Percentiles rank a stretch among this genome's conserved stretches.
phyloP scores from a whole-genome alignment of 2,797 vertebrate species.

The Zenarchopterus dispar region DNA sequence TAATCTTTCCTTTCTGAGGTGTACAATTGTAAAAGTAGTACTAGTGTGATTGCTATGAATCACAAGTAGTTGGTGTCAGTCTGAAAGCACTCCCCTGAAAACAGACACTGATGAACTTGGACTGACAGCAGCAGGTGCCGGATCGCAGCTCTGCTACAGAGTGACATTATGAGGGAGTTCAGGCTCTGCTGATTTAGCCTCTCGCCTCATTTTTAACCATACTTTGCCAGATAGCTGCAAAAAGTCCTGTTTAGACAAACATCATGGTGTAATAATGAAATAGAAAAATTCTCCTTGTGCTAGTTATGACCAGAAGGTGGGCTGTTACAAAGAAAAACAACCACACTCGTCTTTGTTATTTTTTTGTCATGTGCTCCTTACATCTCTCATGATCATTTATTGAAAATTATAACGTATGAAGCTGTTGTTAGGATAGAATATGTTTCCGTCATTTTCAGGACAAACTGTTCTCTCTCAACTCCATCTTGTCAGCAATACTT shows the following conservation, averaged over 20 bases:
- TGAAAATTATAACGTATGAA: background rate
- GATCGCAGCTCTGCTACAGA: constrained; percentile 28
- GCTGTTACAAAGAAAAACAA: constrained; percentile 1
- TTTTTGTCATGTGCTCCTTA: background rate
- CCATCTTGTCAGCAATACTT: constrained; percentile 32
- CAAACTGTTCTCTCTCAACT: constrained; percentile 43
- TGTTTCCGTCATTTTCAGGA: constrained; percentile 38
- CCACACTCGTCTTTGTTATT: background rate
- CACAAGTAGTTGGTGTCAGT: constrained; percentile 17
- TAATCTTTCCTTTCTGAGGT: background rate
- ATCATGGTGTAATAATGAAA: constrained; percentile 1
- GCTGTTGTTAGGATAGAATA: background rate
- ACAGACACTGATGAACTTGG: constrained; percentile 75
- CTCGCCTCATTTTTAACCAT: constrained; percentile 20
- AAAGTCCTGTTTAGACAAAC: background rate
- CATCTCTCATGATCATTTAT: background rate
- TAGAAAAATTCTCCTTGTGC: background rate
- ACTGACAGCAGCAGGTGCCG: constrained; percentile 84
- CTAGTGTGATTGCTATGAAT: background rate
- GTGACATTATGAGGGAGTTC: constrained; percentile 53
- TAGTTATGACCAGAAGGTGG: background rate
- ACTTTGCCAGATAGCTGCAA: constrained; percentile 4
- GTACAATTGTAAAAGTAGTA: background rate
- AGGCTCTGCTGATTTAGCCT: constrained; percentile 41
- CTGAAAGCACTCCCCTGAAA: constrained; percentile 68